Conservation (phyloP, 2,113 vertebrate species). For the Corvus cornix region DNA sequence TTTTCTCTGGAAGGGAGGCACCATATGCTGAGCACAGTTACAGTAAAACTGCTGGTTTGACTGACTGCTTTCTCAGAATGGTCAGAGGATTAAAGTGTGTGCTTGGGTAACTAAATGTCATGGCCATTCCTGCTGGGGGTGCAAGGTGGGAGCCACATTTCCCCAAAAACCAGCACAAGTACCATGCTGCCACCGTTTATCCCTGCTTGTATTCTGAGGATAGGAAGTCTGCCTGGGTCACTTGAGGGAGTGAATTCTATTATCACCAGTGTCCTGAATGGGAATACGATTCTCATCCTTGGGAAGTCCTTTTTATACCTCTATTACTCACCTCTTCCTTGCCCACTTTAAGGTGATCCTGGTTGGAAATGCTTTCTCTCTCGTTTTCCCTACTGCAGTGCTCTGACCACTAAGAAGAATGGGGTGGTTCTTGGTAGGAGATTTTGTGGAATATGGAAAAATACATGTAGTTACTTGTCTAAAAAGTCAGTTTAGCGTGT, state of each 20-base stretch:
- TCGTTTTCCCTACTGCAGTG: fast-evolving
- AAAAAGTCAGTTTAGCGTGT: neutral
- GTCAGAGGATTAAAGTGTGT: neutral
- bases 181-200: neutral
- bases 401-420: neutral
- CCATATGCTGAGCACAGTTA: neutral
- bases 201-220: neutral
- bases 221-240: neutral
- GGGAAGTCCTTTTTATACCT: neutral
- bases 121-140: neutral
- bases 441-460: neutral
- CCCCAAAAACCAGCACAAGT: neutral
- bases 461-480: neutral
- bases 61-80: neutral
- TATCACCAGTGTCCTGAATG: neutral
- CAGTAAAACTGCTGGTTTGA: neutral
- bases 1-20: neutral
- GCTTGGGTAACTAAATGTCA: neutral
- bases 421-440: neutral
- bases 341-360: neutral
- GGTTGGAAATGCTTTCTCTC: neutral
- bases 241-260: neutral
- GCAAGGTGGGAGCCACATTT: fast-evolving
- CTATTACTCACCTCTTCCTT: neutral
- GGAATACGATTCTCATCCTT: neutral